Base-by-base conservation (phyloP, 2,113 vertebrate species). In the Salminus brasiliensis region DNA sequence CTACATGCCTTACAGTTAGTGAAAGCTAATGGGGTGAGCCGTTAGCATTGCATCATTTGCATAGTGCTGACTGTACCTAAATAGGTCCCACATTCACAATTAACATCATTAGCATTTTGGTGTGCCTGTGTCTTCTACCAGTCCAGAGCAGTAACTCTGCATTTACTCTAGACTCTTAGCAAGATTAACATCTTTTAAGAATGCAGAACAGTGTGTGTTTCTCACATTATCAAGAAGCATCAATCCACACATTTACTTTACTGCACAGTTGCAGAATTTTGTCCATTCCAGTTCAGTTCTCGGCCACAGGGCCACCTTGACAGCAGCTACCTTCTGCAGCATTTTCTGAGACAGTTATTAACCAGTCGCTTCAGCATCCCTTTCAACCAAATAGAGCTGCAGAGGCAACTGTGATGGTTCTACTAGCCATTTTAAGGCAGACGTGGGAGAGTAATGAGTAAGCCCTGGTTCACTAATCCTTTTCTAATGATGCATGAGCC, bases 381-480 rank as follows among this genome's bases (percentile, higher is more conserved):
- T 10, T 25, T 55, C 5, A 2, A 25, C 11, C 52, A 60, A n/a
- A 47, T 23, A 9, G 21, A 60, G 60, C n/a, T 21, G 4, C 4
- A 49, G 16, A 55, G 21, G 7, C 8, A 55, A 25, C 5, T 55
- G 2, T 55, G 3, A 4, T 55, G 52, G n/a, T 23, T 36, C n/a
- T 4, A 11, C 4, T 8, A 11, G 18, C 60, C 23, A 10, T 75
- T 57, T 72, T 59, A 49, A 63, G 34, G 41, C 39, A 4, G 41
- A 53, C 62, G 10, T 21, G 0, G 23, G 70, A 11, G 27, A 63
- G 67, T 70, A 81, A 84, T 43, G 47, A 84, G 45, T 49, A 53
- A 72, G 82, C 47, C 39, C 69, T 59, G 77, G 43, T 72, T 79
- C 65, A 69, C 72, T 70, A 74, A 81, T 84, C 66, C 75, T 57